A percentile compares a stretch with the other conserved stretches of the same genome.
phyloP scores from a whole-genome alignment of 92 coral and sea anemone species.

The Epizoanthus fatuus region DNA sequence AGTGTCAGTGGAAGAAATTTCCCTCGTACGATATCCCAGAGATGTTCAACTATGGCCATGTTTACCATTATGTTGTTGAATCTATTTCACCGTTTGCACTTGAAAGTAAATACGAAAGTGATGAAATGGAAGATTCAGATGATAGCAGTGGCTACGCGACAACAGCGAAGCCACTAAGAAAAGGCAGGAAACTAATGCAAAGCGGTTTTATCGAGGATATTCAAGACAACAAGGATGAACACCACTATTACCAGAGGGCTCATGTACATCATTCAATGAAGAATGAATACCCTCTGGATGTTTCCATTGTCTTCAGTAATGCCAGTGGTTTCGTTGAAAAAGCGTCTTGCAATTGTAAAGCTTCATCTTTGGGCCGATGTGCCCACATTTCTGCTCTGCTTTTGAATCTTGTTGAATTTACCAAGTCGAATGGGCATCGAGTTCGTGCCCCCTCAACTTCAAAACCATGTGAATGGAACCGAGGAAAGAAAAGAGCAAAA shows the following conservation, averaged over 20 bases:
- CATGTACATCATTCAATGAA: conserved; percentile 49
- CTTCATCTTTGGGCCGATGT: conserved; percentile 29
- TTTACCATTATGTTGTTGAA: neutral
- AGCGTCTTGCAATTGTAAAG: conserved; percentile 40
- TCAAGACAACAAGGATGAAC: conserved; percentile 39
- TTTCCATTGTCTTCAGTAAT: conserved; percentile 38
- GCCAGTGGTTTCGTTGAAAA: conserved; percentile 44
- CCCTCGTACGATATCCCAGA: too few species aligned
- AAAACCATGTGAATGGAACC: conserved; percentile 23
- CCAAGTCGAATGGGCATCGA: conserved; percentile 18
- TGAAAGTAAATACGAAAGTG: too few species aligned
- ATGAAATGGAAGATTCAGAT: conserved; percentile 2
- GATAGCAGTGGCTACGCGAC: conserved; percentile 25
- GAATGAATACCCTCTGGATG: conserved; percentile 41
- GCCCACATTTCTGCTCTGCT: conserved; percentile 12
- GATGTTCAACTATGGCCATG: too few species aligned
- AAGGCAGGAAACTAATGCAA: conserved; percentile 1
- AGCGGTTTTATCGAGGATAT: conserved; percentile 32
- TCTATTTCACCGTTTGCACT: neutral
- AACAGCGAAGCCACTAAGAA: conserved; percentile 35
- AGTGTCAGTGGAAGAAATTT: too few species aligned
- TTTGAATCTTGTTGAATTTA: conserved; percentile 19
- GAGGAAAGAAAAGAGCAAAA: conserved; percentile 54
- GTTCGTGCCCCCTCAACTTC: conserved; percentile 10
- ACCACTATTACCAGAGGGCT: conserved; percentile 28